Evolutionary conservation across 2,113 vertebrate species (phyloP).

Genomic region (Terrapene triunguis): DNA sequence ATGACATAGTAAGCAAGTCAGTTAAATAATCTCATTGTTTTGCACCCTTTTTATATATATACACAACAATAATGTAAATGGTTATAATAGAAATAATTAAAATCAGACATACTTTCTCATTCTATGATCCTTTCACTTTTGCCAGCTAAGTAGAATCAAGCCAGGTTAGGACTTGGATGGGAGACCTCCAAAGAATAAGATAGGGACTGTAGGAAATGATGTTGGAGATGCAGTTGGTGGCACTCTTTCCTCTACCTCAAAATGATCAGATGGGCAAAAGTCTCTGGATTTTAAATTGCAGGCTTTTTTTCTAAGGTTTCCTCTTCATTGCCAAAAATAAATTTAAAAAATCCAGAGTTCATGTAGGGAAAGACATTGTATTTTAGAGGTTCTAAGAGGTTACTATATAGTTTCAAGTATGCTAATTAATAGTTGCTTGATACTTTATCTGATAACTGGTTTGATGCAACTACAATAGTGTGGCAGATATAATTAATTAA

Average conservation of each 20-base stretch:
- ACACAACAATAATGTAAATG: not conserved
- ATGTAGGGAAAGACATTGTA: not conserved
- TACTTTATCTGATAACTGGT: not conserved
- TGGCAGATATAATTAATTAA: not conserved
- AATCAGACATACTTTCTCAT: not conserved
- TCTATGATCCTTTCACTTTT: not conserved
- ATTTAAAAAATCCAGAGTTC: not conserved
- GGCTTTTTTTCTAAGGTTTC: not conserved
- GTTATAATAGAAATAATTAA: not conserved
- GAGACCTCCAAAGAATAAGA: not conserved
- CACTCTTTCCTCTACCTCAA: not conserved
- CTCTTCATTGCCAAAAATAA: not conserved
- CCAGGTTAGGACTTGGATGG: not conserved
- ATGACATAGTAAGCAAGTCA: not conserved
- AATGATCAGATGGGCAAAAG: not conserved
- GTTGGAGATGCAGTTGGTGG: not conserved
- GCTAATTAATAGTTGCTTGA: not conserved
- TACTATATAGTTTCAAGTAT: not conserved
- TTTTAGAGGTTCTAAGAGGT: not conserved
- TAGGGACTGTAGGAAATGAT: not conserved
- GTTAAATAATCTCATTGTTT: too few relatives aligned
- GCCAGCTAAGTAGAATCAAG: not conserved
- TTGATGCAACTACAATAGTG: not conserved
- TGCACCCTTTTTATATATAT: not conserved
- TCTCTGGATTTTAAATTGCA: slow-evolving; percentile 12